Evolutionary conservation across 1,140 invertebrate species (phyloP), one percentile per base, ranked within the genome.

Genomic region (Drosophila littoralis): DNA sequence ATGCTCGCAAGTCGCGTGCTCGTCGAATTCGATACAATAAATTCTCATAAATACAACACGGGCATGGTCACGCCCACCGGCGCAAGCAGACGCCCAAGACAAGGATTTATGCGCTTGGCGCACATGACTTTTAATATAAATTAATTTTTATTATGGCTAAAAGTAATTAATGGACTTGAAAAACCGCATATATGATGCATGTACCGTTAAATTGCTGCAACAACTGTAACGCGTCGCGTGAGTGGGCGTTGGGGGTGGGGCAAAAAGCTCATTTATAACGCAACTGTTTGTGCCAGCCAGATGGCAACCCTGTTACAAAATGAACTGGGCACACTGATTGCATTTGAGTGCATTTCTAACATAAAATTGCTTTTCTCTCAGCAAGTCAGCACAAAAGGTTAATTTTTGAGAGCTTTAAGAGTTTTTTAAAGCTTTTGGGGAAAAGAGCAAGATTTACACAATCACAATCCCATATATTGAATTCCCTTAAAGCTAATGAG

Each of bases 91-190:
- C 67, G 61, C 51, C 76, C 83, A 86, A 86, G 83, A 88, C 79
- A 86, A 79, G 83, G 79, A 86, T 86, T 86, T 86, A 86, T 86
- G 79, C 79, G 71, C 52, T 51, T 60, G 73, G 48, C 55, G 83
- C 76, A 64, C 65, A 77, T 83, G 83, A 86, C 83, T 86, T 86
- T 86, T 86, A 86, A 86, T 86, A 86, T 88, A 88, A 86, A 86
- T 86, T 86, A 86, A 86, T 86, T 86, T 88, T 86, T 86, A 86
- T 86, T 86, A 88, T 79, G 72, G 79, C 79, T 83, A 88, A 86
- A 86, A 86, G 83, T 86, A 86, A 86, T 86, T 86, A 86, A 86
- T 86, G 83, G 83, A 86, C 76, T 79, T 73, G 57, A 81, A 81
- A 82, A 86, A 64, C 73, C 57, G 64, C 77, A 79, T 76, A 68